Evolutionary conservation across 2,113 vertebrate genomes (phyloP).

Genomic region (Triplophysa rosa): DNA sequence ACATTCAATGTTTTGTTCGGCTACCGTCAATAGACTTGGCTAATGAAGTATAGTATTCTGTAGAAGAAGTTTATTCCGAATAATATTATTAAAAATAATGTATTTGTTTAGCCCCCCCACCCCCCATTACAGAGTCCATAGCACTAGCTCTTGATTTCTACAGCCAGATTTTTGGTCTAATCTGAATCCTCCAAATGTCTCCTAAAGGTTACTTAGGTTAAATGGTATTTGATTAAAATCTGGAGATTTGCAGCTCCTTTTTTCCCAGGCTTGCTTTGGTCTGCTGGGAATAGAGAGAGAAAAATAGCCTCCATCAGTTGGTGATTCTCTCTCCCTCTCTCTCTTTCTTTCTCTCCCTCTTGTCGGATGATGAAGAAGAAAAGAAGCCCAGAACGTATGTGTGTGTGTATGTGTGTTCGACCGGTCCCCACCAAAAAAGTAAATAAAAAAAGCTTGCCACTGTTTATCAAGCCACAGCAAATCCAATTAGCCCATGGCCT

Average conservation of each 20-base stretch:
- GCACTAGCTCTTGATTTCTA: neutral
- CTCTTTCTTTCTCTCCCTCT: conserved; percentile 43
- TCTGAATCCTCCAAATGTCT: neutral
- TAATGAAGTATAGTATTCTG: no score
- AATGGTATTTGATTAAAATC: conserved; percentile 84
- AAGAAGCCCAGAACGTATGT: neutral
- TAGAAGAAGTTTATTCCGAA: no score
- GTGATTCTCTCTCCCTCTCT: conserved; percentile 27
- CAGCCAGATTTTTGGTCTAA: neutral
- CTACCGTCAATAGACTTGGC: no score
- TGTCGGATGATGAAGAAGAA: conserved; percentile 50
- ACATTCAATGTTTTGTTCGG: no score
- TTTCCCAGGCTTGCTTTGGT: conserved; percentile 57
- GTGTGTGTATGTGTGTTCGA: conserved; percentile 4
- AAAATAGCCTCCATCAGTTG: conserved; percentile 64
- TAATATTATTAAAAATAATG: no score
- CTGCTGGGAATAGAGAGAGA: conserved; percentile 71
- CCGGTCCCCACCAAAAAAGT: conserved; percentile 61
- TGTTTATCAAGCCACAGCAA: conserved; percentile 93
- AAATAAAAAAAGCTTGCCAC: conserved; percentile 72
- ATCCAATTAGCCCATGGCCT: conserved; percentile 97
- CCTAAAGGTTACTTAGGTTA: conserved; percentile 74
- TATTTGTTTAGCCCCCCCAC: no score
- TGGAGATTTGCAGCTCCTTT: conserved; percentile 75
- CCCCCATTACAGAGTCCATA: neutral